Base-by-base conservation (phyloP, 2,113 vertebrate genomes). In the Notothenia coriiceps region DNA sequence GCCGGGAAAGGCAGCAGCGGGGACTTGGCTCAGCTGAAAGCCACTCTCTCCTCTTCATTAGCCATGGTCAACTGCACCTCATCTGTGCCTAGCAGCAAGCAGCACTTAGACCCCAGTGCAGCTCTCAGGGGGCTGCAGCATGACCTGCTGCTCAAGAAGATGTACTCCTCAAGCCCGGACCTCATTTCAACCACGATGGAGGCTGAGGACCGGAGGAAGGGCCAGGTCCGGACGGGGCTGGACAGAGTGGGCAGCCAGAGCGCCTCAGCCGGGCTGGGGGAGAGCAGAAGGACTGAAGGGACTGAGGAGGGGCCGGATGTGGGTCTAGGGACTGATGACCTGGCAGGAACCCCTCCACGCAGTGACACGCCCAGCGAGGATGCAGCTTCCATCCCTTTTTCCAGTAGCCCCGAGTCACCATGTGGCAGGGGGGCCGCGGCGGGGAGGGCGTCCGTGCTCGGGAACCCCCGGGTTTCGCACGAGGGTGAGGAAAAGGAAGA, bases 131-230 rank as follows among this genome's bases (percentile, higher is more conserved):
- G 95, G 63, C 94, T 96, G 69, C 96, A 97, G 87, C 96, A 96
- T 2, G 96, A 97, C 86, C 93, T 97, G 10, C 94, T 96, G 33
- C 94, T 96, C 6, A 95, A 96, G 62, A 96, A 97, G 91, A 96
- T 98, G 94, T 97, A 96, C 5, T 97, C 94, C 10, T 98, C 97
- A 2, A 97, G 97, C 84, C 98, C 98, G 0, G 98, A 99, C 84
- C 96, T 99, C 79, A 95, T 99, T 70, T 96, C 96, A 66, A 97
- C 96, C 35, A 96, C 97, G 18, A 59, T 96, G 77, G 96, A 96
- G 33, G 96, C 93, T 0, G 95, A 92, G 66, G 94, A 78, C 1
- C 49, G 93, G 44, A 83, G 91, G 68, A 93, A 79, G 80, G 93
- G 91, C 11, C 95, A 93, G 65, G 64, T 29, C 12, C 71, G 80